phyloP scores from a whole-genome alignment of 2,888 invertebrate species.

The Heliconius sara region DNA sequence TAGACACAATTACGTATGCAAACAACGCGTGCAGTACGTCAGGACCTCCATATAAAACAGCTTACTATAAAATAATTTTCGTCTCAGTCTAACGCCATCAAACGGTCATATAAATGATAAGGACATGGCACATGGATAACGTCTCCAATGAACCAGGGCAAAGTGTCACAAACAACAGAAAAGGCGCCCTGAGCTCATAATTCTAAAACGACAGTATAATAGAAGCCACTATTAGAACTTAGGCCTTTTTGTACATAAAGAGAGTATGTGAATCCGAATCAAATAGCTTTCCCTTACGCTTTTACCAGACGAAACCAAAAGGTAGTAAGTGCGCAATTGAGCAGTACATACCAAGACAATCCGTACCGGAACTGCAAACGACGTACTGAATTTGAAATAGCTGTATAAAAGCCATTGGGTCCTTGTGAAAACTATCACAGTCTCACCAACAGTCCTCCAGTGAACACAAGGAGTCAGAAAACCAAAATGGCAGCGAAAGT shows the following conservation, averaged over 20 bases:
- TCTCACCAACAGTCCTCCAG: conserved; percentile 72
- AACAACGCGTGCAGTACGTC: conserved; percentile 61
- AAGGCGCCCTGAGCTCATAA: conserved; percentile 64
- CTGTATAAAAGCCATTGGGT: conserved; percentile 82
- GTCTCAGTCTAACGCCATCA: conserved; percentile 59
- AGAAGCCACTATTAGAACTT: conserved; percentile 60
- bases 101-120: conserved; percentile 51
- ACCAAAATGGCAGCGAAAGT: conserved; percentile 79
- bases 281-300: conserved; percentile 83
- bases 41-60: conserved; percentile 77
- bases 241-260: conserved; percentile 63
- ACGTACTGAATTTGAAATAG: conserved; percentile 83
- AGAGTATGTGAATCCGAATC: conserved; percentile 73
- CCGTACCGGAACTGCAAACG: conserved; percentile 77
- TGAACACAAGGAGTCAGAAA: conserved; percentile 67
- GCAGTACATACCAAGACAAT: conserved; percentile 73
- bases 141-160: conserved; percentile 73
- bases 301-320: conserved; percentile 63
- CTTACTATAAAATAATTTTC: conserved; percentile 56
- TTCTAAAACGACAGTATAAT: conserved; percentile 64
- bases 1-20: conserved; percentile 72
- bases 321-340: conserved; percentile 67
- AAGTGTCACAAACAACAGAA: conserved; percentile 83
- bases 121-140: conserved; percentile 69
- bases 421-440: conserved; percentile 81